Conservation (phyloP, 2,113 vertebrate species). For the Catharus fuscescens region DNA sequence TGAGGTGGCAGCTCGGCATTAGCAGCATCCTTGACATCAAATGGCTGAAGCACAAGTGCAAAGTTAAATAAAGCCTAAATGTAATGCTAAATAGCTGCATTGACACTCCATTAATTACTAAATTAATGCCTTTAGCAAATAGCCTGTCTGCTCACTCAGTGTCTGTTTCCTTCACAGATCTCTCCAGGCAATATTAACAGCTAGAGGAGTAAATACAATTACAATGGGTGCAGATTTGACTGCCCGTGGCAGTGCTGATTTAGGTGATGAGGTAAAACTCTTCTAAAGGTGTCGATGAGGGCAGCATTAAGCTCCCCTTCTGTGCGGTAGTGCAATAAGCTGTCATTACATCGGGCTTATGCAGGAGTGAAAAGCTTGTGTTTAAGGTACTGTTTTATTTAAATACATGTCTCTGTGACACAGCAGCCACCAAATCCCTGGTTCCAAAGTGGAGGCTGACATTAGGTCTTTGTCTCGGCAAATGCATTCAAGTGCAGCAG, state of each 20-base stretch:
- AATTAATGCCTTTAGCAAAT: constrained; percentile 35
- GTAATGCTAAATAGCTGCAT: background rate
- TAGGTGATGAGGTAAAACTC: background rate
- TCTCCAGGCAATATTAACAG: constrained; percentile 3
- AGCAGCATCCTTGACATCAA: background rate
- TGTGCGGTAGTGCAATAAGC: background rate
- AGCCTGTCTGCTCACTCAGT: background rate
- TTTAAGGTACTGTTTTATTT: background rate
- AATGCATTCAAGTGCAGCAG: constrained; percentile 31
- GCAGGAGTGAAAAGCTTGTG: background rate
- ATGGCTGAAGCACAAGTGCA: background rate
- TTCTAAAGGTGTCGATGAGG: background rate
- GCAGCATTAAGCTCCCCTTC: background rate
- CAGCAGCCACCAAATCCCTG: background rate
- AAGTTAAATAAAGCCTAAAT: constrained; percentile 1
- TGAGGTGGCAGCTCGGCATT: background rate
- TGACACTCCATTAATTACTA: constrained; percentile 41
- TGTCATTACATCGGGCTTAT: background rate
- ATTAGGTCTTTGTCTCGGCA: background rate
- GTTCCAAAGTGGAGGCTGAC: background rate
- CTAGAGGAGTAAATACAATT: background rate
- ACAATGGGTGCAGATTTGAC: background rate
- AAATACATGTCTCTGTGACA: background rate
- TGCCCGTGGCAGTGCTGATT: background rate
- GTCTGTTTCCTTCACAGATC: background rate